phyloP scores from a whole-genome alignment of 1,140 invertebrate genomes.

The Vanessa atalanta region DNA sequence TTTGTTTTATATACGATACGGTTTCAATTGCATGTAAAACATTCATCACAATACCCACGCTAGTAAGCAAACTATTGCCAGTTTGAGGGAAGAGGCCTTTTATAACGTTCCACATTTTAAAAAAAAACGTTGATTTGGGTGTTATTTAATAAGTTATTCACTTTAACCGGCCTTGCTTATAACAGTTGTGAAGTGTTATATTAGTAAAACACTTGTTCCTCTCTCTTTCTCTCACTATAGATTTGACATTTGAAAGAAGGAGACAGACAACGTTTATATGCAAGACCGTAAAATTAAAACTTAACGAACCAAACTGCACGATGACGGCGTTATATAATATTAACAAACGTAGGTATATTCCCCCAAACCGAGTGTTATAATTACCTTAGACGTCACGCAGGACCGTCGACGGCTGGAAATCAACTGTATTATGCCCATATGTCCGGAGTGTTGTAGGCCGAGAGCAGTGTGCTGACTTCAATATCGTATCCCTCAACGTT shows the following conservation, averaged over 20 bases:
- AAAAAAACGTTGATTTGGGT: no score
- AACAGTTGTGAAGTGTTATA: no score
- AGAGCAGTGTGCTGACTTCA: slow-evolving; percentile 62
- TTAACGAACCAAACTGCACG: not conserved
- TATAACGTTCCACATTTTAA: no score
- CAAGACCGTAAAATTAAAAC: no score
- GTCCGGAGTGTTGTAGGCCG: slow-evolving; percentile 76
- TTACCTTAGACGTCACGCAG: slow-evolving; percentile 57
- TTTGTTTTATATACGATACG: slow-evolving; percentile 4
- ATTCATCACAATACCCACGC: not conserved
- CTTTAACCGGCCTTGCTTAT: no score
- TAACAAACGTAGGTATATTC: slow-evolving; percentile 1
- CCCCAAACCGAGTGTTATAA: slow-evolving; percentile 42
- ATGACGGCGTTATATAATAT: no score
- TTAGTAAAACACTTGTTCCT: no score
- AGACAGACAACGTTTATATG: no score
- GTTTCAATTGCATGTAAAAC: not conserved
- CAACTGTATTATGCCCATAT: slow-evolving; percentile 78
- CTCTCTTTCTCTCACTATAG: no score
- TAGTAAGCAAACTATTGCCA: not conserved
- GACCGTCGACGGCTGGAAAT: slow-evolving; percentile 61
- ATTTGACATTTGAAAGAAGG: no score
- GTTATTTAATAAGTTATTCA: no score
- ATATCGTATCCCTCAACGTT: slow-evolving; percentile 40
- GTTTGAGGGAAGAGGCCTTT: slow-evolving; percentile 27